Evolutionary conservation across 2,888 invertebrate species (phyloP).

Genomic region (Baronia brevicornis): DNA sequence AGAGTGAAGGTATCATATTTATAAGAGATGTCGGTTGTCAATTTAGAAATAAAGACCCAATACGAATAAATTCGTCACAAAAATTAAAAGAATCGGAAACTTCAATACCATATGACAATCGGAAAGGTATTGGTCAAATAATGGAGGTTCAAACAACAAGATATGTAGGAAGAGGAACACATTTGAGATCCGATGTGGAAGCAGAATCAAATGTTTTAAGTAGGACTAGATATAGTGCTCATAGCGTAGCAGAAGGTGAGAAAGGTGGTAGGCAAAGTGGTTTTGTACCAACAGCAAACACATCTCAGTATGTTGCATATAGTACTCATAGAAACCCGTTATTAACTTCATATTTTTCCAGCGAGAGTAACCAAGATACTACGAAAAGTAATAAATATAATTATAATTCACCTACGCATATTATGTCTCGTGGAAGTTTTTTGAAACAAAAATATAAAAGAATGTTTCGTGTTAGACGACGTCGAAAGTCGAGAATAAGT

Average conservation of each 20-base stretch:
- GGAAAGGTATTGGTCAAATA: conserved; percentile 34
- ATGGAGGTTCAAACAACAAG: conserved; percentile 39
- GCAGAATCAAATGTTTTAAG: conserved; percentile 7
- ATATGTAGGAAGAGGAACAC: conserved; percentile 50
- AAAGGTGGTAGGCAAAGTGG: conserved; percentile 22
- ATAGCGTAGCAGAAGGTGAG: conserved; percentile 1
- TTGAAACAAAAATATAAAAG: conserved; percentile 43
- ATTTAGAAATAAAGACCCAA: conserved; percentile 36
- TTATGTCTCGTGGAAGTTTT: conserved; percentile 35
- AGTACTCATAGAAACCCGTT: conserved; percentile 22
- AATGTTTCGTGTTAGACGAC: conserved; percentile 37
- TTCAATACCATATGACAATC: conserved; percentile 34
- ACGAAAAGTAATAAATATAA: conserved; percentile 4
- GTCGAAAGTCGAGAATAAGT: conserved; percentile 29
- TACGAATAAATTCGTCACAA: neutral
- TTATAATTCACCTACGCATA: conserved; percentile 13
- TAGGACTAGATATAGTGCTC: conserved; percentile 5
- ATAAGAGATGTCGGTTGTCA: conserved; percentile 66
- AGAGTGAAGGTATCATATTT: conserved; percentile 44
- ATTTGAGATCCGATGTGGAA: conserved; percentile 12
- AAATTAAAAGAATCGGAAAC: conserved; percentile 29
- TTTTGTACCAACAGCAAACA: conserved; percentile 30
- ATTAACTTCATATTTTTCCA: conserved; percentile 17
- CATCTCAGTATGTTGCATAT: conserved; percentile 31
- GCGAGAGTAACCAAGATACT: conserved; percentile 1